Evolutionary conservation across 2,113 vertebrate species (phyloP), one percentile per base, ranked within the genome.

Genomic region (Tragulus kanchil): DNA sequence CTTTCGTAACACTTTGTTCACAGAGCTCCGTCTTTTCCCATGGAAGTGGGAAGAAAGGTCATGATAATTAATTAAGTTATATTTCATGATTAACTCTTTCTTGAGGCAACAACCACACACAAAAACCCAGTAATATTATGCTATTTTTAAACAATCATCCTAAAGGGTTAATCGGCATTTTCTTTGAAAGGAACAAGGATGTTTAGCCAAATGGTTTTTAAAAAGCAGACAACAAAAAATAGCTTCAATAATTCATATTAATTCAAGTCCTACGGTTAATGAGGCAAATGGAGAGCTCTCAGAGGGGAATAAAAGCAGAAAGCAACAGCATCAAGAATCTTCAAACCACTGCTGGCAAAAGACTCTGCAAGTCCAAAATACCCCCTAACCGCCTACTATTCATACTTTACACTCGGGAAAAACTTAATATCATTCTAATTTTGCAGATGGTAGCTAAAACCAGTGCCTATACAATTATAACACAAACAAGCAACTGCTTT

Each of bases 161-260:
- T 78, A 95, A 97, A 96, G 93, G 59, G 79, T 97, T 97, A 97
- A 92, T 91, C 15, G 26, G 19, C 62, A 93, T 84, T 90, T 96
- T 69, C 84, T 86, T 4, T 64, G 13, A 84, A 96, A 96, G 25
- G n/a, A 96, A 92, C 87, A 94, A 85, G 86, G 93, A 89, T 78
- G 64, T 89, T 97, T 97, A 97, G 81, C 84, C 64, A 90, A 97
- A 95, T 92, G 6, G 79, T 71, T 87, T 95, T 88, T 31, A 77
- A 90, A 96, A 97, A 93, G 64, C 84, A 92, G 96, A 95, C 90
- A 95, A 97, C 83, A 96, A 96, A 93, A 97, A 97, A 95, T 94
- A 96, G 92, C 94, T 97, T 98, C 84, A 97, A 95, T 97, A 98
- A 97, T 95, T 98, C 96, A 97, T 97, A 97, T 97, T 96, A 95